phyloP scores from a whole-genome alignment of 2,888 invertebrate genomes.

The Griposia aprilina region DNA sequence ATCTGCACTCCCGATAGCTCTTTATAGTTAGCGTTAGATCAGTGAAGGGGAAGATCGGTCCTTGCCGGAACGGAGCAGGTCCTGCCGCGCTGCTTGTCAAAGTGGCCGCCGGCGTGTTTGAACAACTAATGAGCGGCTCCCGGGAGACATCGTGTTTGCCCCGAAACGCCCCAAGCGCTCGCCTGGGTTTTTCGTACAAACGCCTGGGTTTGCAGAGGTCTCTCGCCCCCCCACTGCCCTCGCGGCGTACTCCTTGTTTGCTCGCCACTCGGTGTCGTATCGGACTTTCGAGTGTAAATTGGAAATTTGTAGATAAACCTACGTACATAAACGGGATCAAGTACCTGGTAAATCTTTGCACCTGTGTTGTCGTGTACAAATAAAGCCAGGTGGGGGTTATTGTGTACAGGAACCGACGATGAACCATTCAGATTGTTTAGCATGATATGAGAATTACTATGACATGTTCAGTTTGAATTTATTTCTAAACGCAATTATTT shows the following conservation, averaged over 20 bases:
- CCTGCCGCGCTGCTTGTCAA: constrained; percentile 87
- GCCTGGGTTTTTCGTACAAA: constrained; percentile 83
- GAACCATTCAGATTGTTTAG: not conserved
- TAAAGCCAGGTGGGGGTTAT: constrained; percentile 8
- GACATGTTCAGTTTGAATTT: not conserved
- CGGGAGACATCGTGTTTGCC: constrained; percentile 88
- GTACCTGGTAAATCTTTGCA: constrained; percentile 38
- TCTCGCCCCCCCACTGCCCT: constrained; percentile 65
- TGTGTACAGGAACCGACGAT: not conserved
- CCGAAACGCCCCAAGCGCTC: constrained; percentile 79
- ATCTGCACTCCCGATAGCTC: constrained; percentile 81
- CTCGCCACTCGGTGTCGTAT: constrained; percentile 81
- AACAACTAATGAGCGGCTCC: constrained; percentile 90
- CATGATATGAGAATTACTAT: not conserved
- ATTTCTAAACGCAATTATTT: not conserved
- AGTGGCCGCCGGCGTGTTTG: constrained; percentile 90
- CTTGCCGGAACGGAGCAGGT: constrained; percentile 76
- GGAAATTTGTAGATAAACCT: constrained; percentile 76
- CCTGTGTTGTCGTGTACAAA: constrained; percentile 23
- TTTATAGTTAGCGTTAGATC: constrained; percentile 85
- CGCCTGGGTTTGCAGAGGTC: constrained; percentile 77
- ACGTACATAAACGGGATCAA: constrained; percentile 53
- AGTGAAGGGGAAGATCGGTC: constrained; percentile 85
- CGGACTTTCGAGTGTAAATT: constrained; percentile 83
- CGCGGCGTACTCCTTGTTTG: constrained; percentile 76